These are phyloP conservation scores for Eupeodes luniger DNA, from an alignment of 2,888 invertebrate genomes.

Conservation along the genomic window DNA sequence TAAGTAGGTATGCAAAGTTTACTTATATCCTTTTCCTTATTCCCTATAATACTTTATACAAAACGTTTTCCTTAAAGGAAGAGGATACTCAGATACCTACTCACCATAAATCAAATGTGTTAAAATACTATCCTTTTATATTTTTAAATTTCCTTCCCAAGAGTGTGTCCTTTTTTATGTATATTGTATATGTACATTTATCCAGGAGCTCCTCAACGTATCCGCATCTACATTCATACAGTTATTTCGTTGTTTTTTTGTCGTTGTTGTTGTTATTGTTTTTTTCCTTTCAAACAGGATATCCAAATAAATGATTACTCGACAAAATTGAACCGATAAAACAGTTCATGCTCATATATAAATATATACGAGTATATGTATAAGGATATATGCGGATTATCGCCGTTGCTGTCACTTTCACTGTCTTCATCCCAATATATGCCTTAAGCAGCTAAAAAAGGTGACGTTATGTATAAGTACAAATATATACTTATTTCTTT, in stretches of 20 bases:
- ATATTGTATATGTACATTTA: slow-evolving; percentile 20
- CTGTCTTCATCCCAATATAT: not conserved
- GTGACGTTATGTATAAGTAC: not conserved
- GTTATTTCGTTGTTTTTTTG: not conserved
- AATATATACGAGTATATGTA: too few relatives aligned
- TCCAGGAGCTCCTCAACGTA: slow-evolving; percentile 32
- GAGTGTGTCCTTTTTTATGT: slow-evolving; percentile 58
- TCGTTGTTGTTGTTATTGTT: not conserved
- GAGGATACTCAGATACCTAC: slow-evolving; percentile 27
- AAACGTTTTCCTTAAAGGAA: slow-evolving; percentile 47
- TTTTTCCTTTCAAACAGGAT: slow-evolving; percentile 18
- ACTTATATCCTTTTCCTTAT: slow-evolving; percentile 30
- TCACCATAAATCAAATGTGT: slow-evolving; percentile 74
- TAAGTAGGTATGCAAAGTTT: slow-evolving; percentile 17
- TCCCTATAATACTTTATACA: slow-evolving; percentile 23
- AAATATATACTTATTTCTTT: not conserved
- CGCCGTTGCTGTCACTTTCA: not conserved
- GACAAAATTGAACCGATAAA: slow-evolving; percentile 50
- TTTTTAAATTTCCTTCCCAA: slow-evolving; percentile 71
- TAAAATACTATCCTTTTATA: slow-evolving; percentile 64
- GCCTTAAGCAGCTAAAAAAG: not conserved
- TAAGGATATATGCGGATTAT: slow-evolving; percentile 4
- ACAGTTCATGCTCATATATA: slow-evolving; percentile 3
- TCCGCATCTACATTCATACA: not conserved
- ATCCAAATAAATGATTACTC: slow-evolving; percentile 71